Base-by-base conservation (phyloP, 1,140 invertebrate genomes). In the Hycleus phaleratus region DNA sequence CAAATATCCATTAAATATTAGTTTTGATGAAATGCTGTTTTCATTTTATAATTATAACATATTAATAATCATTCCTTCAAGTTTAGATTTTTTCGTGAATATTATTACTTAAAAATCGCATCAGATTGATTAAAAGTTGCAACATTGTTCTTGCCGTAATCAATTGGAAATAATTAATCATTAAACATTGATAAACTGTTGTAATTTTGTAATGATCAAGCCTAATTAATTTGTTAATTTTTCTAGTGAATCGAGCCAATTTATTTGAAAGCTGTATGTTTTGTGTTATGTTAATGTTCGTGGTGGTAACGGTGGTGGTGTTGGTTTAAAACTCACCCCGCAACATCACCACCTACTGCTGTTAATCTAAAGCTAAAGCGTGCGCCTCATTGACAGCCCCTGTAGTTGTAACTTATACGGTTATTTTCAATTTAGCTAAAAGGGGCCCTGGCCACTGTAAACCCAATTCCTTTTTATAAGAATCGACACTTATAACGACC, bases 371-470 rank as follows among this genome's bases (percentile, higher is more conserved):
- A 7, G 32, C 32, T 7, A 32, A 32, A 32, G 40, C 10, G 40
- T 42, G 61, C 63, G 68, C 65, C 64, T 66, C 68, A 67, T 71
- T 65, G 69, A 71, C 66, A 65, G 66, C 52, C 64, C 45, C 51
- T 65, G 56, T 18, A 18, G 18, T 18, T 18, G 18, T 64, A 68
- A 67, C 67, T 64, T 67, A 68, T 64, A 64, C 66, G 64, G 62
- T 64, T 67, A 69, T 61, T 71, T 71, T 61, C 69, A 71, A 71
- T 71, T 69, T 71, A 67, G 59, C 68, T 71, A 71, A 71, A 71
- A 71, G 69, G 4, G 68, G 64, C 62, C 65, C 63, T 64, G 68
- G 68, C 64, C 63, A 66, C 61, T 70, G 69, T 67, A 64, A 67
- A 65, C 61, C 63, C 58, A 55, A 56, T 56, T 62, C 57, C 64